Percentiles rank a stretch among this genome's conserved stretches.
phyloP scores from a whole-genome alignment of 2,113 vertebrate species.

The Oxygymnocypris stewartii region DNA sequence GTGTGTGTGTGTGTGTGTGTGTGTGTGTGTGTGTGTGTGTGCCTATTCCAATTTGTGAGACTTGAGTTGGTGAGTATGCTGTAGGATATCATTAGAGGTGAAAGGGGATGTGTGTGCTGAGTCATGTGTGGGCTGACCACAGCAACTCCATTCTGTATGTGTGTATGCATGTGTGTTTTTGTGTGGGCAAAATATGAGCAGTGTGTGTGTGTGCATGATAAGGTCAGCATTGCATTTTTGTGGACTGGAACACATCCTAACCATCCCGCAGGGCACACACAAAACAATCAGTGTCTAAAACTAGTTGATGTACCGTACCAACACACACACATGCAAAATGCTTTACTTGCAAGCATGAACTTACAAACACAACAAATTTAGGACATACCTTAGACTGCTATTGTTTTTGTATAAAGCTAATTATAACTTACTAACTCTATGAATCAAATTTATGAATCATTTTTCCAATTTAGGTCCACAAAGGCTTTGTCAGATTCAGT shows the following conservation, averaged over 20 bases:
- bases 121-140: slow-evolving; percentile 50
- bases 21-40: slow-evolving; percentile 22
- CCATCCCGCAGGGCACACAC: slow-evolving; percentile 40
- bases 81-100: slow-evolving; percentile 39
- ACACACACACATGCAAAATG: background rate
- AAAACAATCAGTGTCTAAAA: slow-evolving; percentile 50
- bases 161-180: slow-evolving; percentile 19
- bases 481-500: background rate
- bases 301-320: background rate
- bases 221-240: slow-evolving; percentile 37
- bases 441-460: background rate
- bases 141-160: slow-evolving; percentile 22
- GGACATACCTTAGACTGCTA: background rate
- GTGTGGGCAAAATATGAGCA: slow-evolving; percentile 9
- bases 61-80: slow-evolving; percentile 7
- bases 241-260: slow-evolving; percentile 33
- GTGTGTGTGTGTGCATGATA: background rate
- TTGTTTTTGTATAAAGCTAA: background rate
- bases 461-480: background rate
- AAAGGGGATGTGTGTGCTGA: slow-evolving; percentile 35
- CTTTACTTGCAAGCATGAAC: slow-evolving; percentile 19
- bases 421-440: background rate
- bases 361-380: slow-evolving; percentile 25
- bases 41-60: slow-evolving; percentile 32
- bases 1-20: too few species aligned